Conservation (phyloP, 2,888 invertebrate genomes). For the Ptilodon capucinus region DNA sequence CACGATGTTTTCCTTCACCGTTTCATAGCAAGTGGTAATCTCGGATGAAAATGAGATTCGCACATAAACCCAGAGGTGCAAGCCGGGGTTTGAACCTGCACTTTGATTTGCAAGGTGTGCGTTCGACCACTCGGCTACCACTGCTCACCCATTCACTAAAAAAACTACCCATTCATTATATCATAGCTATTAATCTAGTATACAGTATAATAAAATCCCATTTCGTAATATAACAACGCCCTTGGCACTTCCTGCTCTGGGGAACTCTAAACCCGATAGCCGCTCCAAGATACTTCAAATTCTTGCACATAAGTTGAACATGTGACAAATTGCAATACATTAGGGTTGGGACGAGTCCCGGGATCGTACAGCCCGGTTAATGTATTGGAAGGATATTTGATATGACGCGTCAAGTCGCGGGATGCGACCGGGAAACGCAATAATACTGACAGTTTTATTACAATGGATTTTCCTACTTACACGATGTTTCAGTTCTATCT, state of each 20-base stretch:
- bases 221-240: neutral
- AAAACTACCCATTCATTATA: no score
- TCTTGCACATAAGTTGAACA: neutral
- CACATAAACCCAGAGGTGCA: no score
- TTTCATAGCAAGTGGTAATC: no score
- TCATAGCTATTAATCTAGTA: no score
- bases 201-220: neutral
- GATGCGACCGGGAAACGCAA: neutral
- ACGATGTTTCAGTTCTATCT: no score
- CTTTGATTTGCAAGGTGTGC: no score
- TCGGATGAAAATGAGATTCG: no score
- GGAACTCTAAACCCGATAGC: neutral
- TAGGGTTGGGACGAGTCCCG: constrained; percentile 1
- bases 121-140: no score
- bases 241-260: neutral
- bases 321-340: neutral
- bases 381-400: constrained; percentile 5
- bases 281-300: neutral
- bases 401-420: neutral
- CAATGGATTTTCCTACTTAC: neutral
- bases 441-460: neutral
- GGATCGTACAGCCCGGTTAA: constrained; percentile 4
- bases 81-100: no score
- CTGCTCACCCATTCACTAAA: no score
- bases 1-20: no score